Conservation (phyloP, 2,888 invertebrate genomes). For the Lucinisca nassula region DNA sequence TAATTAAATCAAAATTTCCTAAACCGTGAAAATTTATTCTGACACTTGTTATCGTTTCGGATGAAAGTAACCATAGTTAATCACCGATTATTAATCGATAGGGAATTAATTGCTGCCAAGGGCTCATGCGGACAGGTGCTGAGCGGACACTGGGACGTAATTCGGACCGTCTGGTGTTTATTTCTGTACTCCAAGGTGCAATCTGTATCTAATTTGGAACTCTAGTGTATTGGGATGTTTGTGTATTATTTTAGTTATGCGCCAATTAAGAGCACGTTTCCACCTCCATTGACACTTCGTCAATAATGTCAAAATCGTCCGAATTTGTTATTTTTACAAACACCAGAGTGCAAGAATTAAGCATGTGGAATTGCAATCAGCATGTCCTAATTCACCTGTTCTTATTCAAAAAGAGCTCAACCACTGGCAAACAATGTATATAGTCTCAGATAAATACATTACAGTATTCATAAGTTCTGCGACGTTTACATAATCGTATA, state of each 20-base stretch:
- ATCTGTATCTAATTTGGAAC: constrained; percentile 1
- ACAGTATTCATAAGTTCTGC: no score
- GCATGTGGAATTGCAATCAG: background rate
- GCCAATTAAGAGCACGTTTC: background rate
- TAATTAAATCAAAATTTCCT: constrained; percentile 63
- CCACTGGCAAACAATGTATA: no score
- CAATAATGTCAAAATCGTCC: background rate
- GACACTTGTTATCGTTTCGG: background rate
- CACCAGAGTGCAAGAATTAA: background rate
- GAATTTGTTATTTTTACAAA: background rate
- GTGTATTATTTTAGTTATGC: background rate
- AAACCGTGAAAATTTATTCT: constrained; percentile 26
- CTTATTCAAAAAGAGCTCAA: no score
- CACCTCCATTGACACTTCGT: background rate
- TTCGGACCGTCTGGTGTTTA: constrained; percentile 46
- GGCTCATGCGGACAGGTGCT: constrained; percentile 39
- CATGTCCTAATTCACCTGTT: no score
- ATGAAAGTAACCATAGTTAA: constrained; percentile 9
- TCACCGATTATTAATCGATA: constrained; percentile 56
- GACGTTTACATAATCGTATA: no score
- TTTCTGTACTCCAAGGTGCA: background rate
- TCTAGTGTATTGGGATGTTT: background rate
- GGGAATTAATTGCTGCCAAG: constrained; percentile 62
- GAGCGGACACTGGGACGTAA: constrained; percentile 38
- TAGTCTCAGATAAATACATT: no score